Evolutionary conservation across 2,888 invertebrate genomes (phyloP).

Genomic region (Hypercompe scribonia): DNA sequence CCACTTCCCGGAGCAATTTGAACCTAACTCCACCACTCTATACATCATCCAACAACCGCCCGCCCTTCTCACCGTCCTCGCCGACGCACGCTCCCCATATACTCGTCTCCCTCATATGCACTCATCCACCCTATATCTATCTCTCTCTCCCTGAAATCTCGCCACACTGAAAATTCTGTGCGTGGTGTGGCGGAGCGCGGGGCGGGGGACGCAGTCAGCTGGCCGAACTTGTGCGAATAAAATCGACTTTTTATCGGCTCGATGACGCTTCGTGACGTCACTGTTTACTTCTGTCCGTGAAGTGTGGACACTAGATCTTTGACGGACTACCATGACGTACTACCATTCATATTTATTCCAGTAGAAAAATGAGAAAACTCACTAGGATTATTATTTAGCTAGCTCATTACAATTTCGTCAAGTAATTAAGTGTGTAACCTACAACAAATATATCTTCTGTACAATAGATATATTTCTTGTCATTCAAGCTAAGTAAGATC

Average conservation of each 20-base stretch:
- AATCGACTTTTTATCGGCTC: conserved; percentile 86
- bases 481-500: not conserved
- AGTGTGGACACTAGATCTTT: conserved; percentile 71
- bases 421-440: not conserved
- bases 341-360: conserved; percentile 39
- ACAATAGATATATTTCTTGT: not conserved
- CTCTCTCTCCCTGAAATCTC: conserved; percentile 78
- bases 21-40: conserved; percentile 91
- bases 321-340: conserved; percentile 67
- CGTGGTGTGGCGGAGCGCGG: conserved; percentile 65
- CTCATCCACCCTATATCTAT: conserved; percentile 46
- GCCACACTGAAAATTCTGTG: conserved; percentile 78
- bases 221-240: conserved; percentile 86
- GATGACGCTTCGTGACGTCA: conserved; percentile 86
- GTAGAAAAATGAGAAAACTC: not conserved
- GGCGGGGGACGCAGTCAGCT: conserved; percentile 81
- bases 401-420: not conserved
- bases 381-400: not conserved
- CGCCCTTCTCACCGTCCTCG: conserved; percentile 81
- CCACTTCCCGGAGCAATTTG: conserved; percentile 92
- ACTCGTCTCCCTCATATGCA: conserved; percentile 65
- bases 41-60: conserved; percentile 88
- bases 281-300: conserved; percentile 80
- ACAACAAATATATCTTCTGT: not conserved
- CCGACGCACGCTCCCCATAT: conserved; percentile 64